Base-by-base conservation (phyloP, 2,113 vertebrate genomes). In the Microtus ochrogaster region DNA sequence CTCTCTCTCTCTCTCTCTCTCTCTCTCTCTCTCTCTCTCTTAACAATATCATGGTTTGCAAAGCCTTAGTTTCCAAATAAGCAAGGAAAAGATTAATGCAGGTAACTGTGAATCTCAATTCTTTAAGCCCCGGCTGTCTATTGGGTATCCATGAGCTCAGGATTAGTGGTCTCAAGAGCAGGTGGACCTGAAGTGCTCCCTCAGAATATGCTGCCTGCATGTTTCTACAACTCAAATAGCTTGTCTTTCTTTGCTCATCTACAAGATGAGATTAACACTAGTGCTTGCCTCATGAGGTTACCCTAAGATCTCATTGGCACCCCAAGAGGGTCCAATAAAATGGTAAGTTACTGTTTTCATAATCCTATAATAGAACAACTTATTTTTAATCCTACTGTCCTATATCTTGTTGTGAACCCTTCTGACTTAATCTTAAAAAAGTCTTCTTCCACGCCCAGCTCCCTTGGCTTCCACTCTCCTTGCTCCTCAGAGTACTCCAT, bases 61-160 rank as follows among this genome's bases (percentile, higher is more conserved):
- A 61, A 94, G 55, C 17, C 55, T 58, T 58, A 58, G 61, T 84
- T 96, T 94, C 44, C 19, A 91, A 95, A 92, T 81, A 86, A 94
- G 24, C 24, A 44, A 93, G 13, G 83, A 74, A 79, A 13, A 7
- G 49, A 74, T 65, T 82, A 78, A 68, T 17, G 11, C 65, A 94
- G 26, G 41, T 84, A 76, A 72, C 26, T 44, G 1, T 68, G 36
- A 91, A 61, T 52, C 10, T 1, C 24, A 49, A 14, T 70, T 47
- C 58, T 39, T 21, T 47, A 11, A 49, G 3, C n/a, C 79, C 33
- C 7, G 47, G n/a, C 36, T 55, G 33, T 28, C 44, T 17, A 7
- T 5, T 74, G 58, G 7, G 30, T 82, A 12, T 13, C 49, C 21
- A 9, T 17, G 47, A 91, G 26, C 5, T 83, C 36, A 49, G 58